Base-by-base conservation (phyloP, 2,797 vertebrate genomes). In the Amblyopsis hoosieri region DNA sequence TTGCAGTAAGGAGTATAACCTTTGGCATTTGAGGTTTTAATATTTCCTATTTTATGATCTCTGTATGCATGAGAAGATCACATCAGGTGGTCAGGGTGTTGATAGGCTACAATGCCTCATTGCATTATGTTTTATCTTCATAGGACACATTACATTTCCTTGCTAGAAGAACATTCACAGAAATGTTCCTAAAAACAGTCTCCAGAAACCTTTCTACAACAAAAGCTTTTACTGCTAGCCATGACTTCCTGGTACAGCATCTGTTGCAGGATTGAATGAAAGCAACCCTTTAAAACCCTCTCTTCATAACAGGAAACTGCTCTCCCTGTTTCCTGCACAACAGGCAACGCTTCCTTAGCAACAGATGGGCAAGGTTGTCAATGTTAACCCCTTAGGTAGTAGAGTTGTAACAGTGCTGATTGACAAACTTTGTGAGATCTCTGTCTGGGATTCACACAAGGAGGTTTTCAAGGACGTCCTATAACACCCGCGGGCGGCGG, bases 291-390 rank as follows among this genome's bases (percentile, higher is more conserved):
- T 88, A 93, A 91, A 93, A 93, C 92, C 87, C 91, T 92, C 94
- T 92, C 93, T 95, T 94, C 96, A 99, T 96, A 99, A 99, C 97
- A 99, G 97, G 97, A 99, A 98, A 95, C 92, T 85, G 93, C 90
- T 95, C 94, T 97, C 95, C 91, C 93, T 91, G 94, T 95, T 98
- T 98, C 97, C 96, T 97, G 95, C 93, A 93, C 93, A 93, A 94
- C 94, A 96, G 93, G 94, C 96, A 93, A 90, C 75, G 87, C 96
- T 95, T 94, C 96, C 93, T 88, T 94, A 95, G 94, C 95, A 96
- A 97, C 95, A 90, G 57, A 69, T 92, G 92, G 93, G 94, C 93
- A 95, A 93, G 93, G 91, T 91, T 93, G 87, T 86, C 78, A 77
- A 61, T 17, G 80, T 70, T 97, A 96, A 97, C 95, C 94, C 92